A percentile compares a stretch with the other conserved stretches of the same genome.
Conservation (phyloP, 2,113 vertebrate species). For the Charadrius vociferus region DNA sequence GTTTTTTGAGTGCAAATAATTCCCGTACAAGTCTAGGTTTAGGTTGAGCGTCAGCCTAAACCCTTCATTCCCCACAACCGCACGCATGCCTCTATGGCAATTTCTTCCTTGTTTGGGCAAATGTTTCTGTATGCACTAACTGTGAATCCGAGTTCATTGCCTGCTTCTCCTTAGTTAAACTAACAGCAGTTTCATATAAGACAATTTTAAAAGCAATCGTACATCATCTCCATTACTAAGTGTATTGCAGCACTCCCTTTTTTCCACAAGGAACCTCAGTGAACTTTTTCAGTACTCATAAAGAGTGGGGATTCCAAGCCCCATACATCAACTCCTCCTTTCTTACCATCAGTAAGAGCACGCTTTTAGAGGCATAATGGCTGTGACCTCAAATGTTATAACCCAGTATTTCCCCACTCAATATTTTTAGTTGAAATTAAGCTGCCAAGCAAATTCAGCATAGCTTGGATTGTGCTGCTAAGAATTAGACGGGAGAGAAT, state of each 20-base stretch:
- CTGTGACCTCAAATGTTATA: background rate
- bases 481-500: background rate
- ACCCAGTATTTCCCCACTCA: background rate
- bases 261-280: background rate
- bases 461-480: background rate
- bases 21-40: background rate
- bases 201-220: background rate
- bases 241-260: background rate
- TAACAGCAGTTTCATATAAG: background rate
- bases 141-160: accelerated
- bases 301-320: background rate
- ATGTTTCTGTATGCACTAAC: background rate
- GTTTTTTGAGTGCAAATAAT: background rate
- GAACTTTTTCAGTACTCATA: background rate
- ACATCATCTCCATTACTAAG: background rate
- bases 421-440: background rate
- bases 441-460: background rate
- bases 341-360: background rate
- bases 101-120: conserved; percentile 25
- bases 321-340: background rate
- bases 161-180: background rate
- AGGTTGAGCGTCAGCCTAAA: background rate
- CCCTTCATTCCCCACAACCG: background rate
- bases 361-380: background rate
- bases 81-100: background rate